phyloP scores from a whole-genome alignment of 37 sponge, comb jelly and placozoan species.

The Ephydatia muelleri region DNA sequence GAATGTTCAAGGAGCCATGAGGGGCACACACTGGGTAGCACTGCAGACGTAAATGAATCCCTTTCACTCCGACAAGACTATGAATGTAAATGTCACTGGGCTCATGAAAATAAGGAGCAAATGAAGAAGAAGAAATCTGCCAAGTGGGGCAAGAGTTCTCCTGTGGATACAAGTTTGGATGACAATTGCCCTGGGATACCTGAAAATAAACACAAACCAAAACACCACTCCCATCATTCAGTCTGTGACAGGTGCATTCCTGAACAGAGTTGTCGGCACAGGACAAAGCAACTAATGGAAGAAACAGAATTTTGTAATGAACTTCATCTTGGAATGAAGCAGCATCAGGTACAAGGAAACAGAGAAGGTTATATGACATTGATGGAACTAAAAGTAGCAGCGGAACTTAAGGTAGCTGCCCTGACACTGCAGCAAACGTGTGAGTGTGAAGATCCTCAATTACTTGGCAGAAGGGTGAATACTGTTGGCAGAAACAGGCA shows the following conservation, averaged over 20 bases:
- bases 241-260: slow-evolving; percentile 11
- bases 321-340: not conserved
- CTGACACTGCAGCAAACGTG: not conserved
- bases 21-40: not conserved
- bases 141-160: not conserved
- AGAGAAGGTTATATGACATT: slow-evolving; percentile 2
- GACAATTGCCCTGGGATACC: slow-evolving; percentile 52
- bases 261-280: slow-evolving; percentile 2
- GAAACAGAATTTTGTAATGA: slow-evolving; percentile 3
- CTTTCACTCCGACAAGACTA: not conserved
- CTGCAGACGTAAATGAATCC: not conserved
- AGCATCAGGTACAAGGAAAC: not conserved
- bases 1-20: not conserved
- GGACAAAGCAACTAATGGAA: not conserved
- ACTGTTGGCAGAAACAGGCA: not conserved
- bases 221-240: slow-evolving; percentile 24
- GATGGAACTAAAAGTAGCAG: not conserved
- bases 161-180: slow-evolving; percentile 47
- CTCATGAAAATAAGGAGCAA: not conserved
- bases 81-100: not conserved
- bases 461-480: not conserved
- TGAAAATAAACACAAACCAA: slow-evolving; percentile 3
- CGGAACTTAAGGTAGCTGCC: not conserved
- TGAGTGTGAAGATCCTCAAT: not conserved
- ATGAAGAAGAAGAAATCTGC: not conserved